Conservation (phyloP, 2,888 invertebrate species). For the Rhorus exstirpatorius region DNA sequence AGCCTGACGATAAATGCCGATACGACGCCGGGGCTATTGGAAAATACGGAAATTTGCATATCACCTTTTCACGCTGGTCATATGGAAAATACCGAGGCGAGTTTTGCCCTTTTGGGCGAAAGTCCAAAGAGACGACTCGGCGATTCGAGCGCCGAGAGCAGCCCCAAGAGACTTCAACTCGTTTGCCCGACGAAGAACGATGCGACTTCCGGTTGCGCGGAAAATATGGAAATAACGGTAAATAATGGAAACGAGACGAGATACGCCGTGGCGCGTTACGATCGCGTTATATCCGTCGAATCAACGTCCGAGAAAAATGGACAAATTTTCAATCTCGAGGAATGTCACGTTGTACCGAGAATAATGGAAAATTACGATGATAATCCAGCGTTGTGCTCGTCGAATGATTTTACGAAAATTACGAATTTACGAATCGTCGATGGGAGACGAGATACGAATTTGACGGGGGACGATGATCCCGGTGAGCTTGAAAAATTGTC, state of each 20-base stretch:
- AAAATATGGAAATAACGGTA: slow-evolving; percentile 62
- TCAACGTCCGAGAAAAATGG: slow-evolving; percentile 79
- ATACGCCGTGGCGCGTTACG: slow-evolving; percentile 68
- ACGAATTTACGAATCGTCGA: slow-evolving; percentile 9
- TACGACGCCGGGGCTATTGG: slow-evolving; percentile 72
- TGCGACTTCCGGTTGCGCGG: neutral
- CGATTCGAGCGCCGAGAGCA: slow-evolving; percentile 81
- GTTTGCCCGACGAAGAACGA: slow-evolving; percentile 71
- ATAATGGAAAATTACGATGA: slow-evolving; percentile 68
- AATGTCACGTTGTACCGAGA: slow-evolving; percentile 84
- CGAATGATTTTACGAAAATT: slow-evolving; percentile 21
- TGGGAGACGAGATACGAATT: slow-evolving; percentile 29
- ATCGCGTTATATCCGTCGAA: slow-evolving; percentile 79
- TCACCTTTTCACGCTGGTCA: slow-evolving; percentile 81
- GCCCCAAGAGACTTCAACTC: slow-evolving; percentile 80
- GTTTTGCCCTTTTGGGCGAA: slow-evolving; percentile 78
- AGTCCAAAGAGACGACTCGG: slow-evolving; percentile 82
- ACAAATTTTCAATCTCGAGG: slow-evolving; percentile 80
- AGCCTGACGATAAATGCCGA: slow-evolving; percentile 75
- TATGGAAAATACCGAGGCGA: slow-evolving; percentile 79
- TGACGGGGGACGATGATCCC: slow-evolving; percentile 68
- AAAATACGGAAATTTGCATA: slow-evolving; percentile 78
- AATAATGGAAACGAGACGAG: slow-evolving; percentile 54
- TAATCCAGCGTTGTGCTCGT: slow-evolving; percentile 35
- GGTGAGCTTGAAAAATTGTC: slow-evolving; percentile 74